A percentile compares a stretch with the other conserved stretches of the same genome.
These are phyloP conservation scores for Parasteatoda lunata DNA, from an alignment of 2,888 invertebrate genomes.

Conservation along the genomic window DNA sequence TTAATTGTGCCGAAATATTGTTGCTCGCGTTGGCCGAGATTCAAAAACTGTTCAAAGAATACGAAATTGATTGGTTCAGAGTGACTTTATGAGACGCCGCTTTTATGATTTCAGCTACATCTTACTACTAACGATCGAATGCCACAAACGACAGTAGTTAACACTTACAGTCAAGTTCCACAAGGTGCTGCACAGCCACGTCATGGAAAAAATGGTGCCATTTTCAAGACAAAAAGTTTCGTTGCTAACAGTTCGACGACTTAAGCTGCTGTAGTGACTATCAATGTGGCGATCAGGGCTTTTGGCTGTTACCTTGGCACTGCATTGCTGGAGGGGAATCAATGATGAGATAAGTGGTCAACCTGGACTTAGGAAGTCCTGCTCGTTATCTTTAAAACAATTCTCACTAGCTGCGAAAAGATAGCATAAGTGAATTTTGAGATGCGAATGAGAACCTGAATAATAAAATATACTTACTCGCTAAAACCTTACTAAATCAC, in stretches of 20 bases:
- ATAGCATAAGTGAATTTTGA: too few relatives aligned
- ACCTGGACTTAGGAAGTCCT: background rate
- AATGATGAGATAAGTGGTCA: background rate
- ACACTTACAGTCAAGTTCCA: background rate
- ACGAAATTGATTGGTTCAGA: background rate
- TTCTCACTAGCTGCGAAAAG: too few relatives aligned
- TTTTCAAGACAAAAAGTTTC: background rate
- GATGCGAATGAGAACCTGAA: too few relatives aligned
- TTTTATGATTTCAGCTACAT: background rate
- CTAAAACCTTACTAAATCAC: too few relatives aligned
- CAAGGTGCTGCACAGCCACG: background rate
- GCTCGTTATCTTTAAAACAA: background rate
- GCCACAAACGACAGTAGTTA: background rate
- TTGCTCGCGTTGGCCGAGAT: background rate
- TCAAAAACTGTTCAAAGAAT: background rate
- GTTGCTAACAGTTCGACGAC: background rate
- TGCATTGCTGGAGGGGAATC: background rate
- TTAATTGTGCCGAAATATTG: background rate
- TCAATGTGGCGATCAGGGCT: background rate
- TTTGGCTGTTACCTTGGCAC: background rate
- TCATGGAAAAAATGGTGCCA: background rate
- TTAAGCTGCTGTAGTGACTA: background rate
- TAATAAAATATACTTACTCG: too few relatives aligned
- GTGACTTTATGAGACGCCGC: background rate
- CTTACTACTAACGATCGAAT: background rate